Evolutionary conservation across 2,797 vertebrate species (phyloP).

Genomic region (Brachyalestes nurse): DNA sequence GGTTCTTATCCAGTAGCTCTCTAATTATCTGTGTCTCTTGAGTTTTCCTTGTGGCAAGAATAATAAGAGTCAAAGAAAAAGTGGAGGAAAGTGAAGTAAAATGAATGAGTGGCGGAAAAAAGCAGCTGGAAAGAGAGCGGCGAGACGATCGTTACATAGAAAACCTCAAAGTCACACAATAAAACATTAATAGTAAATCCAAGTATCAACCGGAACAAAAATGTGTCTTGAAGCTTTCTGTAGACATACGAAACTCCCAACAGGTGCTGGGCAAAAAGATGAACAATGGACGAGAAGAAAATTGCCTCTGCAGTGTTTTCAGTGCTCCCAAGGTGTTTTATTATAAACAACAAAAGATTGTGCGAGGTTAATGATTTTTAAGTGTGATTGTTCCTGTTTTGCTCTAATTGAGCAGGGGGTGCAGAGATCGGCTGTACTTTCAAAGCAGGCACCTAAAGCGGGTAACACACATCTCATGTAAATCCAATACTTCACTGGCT

Average conservation of each 20-base stretch:
- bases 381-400: slow-evolving; percentile 3
- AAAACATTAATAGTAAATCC: not conserved
- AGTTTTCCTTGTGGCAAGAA: not conserved
- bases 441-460: not conserved
- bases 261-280: slow-evolving; percentile 2
- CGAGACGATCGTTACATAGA: not conserved
- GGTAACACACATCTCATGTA: not conserved
- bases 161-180: not conserved
- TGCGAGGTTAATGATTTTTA: slow-evolving; percentile 15
- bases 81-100: not conserved
- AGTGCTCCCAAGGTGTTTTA: not conserved
- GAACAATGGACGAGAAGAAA: slow-evolving; percentile 12
- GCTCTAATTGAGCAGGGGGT: not conserved
- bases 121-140: not conserved
- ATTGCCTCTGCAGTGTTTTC: not conserved
- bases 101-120: not conserved
- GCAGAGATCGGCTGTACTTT: slow-evolving; percentile 20
- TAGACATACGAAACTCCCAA: not conserved
- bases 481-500: not conserved
- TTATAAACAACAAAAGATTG: slow-evolving; percentile 19
- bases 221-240: not conserved
- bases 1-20: not conserved
- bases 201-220: slow-evolving; percentile 7
- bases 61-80: slow-evolving; percentile 13
- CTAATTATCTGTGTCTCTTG: not conserved